These are phyloP conservation scores for Pharmacophagus antenor DNA, from an alignment of 2,888 invertebrate genomes.

Conservation along the genomic window DNA sequence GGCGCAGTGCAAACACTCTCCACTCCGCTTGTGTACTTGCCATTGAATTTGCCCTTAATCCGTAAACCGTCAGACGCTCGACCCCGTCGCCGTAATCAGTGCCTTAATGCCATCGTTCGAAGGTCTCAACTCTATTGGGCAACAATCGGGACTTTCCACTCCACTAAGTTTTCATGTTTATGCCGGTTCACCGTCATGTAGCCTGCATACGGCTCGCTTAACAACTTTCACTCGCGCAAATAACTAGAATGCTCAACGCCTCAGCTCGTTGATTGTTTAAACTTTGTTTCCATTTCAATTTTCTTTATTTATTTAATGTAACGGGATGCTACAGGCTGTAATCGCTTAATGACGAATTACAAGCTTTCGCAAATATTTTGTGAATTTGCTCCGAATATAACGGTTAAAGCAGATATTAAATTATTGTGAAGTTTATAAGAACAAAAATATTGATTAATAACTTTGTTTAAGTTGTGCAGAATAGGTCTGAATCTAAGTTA, in stretches of 20 bases:
- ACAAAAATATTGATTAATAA: too few species aligned
- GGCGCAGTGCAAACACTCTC: conserved; percentile 31
- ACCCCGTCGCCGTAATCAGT: neutral
- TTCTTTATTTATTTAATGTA: too few species aligned
- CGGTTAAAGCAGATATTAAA: too few species aligned
- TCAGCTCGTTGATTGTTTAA: neutral
- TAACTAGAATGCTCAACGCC: neutral
- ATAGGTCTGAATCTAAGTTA: too few species aligned
- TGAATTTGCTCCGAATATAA: too few species aligned
- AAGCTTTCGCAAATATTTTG: too few species aligned
- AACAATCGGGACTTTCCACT: neutral
- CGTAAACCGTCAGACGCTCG: conserved; percentile 6
- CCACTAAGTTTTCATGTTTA: conserved; percentile 1
- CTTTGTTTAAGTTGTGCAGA: too few species aligned
- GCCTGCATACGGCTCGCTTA: neutral
- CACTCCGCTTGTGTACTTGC: conserved; percentile 34
- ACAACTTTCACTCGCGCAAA: neutral
- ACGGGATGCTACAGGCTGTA: too few species aligned
- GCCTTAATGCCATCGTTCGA: neutral
- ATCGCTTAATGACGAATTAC: too few species aligned
- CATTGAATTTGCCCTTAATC: conserved; percentile 31
- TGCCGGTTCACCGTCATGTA: neutral
- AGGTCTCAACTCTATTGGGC: neutral
- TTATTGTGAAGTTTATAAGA: too few species aligned
- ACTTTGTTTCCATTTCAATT: neutral